Evolutionary conservation across 2,797 vertebrate genomes (phyloP).

Genomic region (Eulemur coronatus): DNA sequence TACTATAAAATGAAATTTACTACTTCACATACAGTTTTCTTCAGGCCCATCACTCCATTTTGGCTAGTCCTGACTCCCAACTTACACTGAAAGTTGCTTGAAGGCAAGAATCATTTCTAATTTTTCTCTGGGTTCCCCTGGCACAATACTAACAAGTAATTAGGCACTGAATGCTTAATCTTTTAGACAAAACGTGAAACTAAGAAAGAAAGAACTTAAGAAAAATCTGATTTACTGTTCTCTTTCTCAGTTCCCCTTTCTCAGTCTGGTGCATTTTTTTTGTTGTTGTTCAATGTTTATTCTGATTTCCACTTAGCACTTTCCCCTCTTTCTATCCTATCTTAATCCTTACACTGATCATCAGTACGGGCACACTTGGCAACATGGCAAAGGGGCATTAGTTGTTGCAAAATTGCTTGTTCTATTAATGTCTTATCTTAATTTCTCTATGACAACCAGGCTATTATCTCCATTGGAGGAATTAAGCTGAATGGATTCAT

Average conservation of each 20-base stretch:
- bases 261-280: neutral
- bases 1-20: slow-evolving; percentile 29
- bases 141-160: slow-evolving; percentile 9
- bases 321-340: neutral
- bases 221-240: neutral
- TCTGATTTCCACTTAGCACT: neutral
- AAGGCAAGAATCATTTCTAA: slow-evolving; percentile 38
- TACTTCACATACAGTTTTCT: slow-evolving; percentile 16
- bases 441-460: neutral
- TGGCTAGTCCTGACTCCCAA: neutral
- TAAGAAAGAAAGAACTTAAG: neutral
- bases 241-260: neutral
- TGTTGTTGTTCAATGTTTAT: neutral
- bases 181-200: slow-evolving; percentile 29
- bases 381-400: fast-evolving
- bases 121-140: neutral
- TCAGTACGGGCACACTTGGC: neutral
- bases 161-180: neutral
- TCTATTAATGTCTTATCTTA: neutral
- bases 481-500: neutral
- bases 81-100: neutral
- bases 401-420: neutral
- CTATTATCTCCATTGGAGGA: neutral
- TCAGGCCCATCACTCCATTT: neutral
- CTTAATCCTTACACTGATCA: neutral